Percentiles rank a stretch among this genome's conserved stretches.
Conservation (phyloP, 1,140 invertebrate genomes). For the Apis laboriosa region DNA sequence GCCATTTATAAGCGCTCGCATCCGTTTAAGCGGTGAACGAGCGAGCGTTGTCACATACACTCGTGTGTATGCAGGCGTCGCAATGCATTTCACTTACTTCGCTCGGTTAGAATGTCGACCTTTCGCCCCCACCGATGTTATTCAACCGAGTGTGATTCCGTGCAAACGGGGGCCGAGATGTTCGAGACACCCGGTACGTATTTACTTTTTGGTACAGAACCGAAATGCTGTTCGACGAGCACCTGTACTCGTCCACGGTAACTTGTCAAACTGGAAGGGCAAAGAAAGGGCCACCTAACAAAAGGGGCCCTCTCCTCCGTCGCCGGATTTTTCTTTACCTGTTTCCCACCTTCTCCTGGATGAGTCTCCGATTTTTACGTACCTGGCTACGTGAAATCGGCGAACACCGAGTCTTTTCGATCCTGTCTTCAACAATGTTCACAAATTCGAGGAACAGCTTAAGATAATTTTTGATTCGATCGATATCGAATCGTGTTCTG, state of each 20-base stretch:
- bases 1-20: conserved; percentile 51
- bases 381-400: not conserved
- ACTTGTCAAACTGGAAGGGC: conserved; percentile 54
- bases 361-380: conserved; percentile 6
- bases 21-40: conserved; percentile 45
- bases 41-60: not conserved
- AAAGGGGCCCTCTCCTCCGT: conserved; percentile 42
- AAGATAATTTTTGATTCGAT: not conserved
- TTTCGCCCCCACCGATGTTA: not conserved
- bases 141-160: not conserved
- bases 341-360: not conserved
- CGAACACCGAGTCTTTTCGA: not conserved
- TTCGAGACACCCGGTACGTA: conserved; percentile 58
- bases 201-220: conserved; percentile 53
- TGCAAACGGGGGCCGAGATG: not conserved
- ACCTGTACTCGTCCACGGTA: conserved; percentile 59
- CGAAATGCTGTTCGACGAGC: conserved; percentile 30
- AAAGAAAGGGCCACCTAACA: conserved; percentile 54
- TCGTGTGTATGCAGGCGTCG: not conserved
- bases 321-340: conserved; percentile 51
- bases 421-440: too few species aligned
- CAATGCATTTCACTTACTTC: not conserved
- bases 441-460: not conserved
- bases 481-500: not conserved
- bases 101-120: conserved; percentile 5